Conservation (phyloP, 2,888 invertebrate species). For the Melanostoma scalare region DNA sequence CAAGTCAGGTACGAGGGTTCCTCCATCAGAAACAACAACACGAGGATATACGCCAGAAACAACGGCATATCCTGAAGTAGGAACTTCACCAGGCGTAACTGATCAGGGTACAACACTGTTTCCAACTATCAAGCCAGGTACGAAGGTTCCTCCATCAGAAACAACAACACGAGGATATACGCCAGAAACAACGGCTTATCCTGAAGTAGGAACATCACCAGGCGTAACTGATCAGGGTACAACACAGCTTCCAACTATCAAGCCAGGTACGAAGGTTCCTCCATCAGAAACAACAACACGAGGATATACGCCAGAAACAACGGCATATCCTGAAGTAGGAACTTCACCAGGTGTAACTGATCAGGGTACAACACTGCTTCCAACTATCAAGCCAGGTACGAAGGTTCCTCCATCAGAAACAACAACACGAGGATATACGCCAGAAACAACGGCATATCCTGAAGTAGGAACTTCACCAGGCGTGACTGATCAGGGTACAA, state of each 20-base stretch:
- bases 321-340: too few species aligned
- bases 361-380: too few species aligned
- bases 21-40: background rate
- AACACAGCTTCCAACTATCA: too few species aligned
- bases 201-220: background rate
- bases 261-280: too few species aligned
- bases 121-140: background rate
- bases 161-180: background rate
- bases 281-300: too few species aligned
- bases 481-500: too few species aligned
- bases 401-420: too few species aligned
- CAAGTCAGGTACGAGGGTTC: background rate
- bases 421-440: background rate
- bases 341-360: too few species aligned
- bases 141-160: background rate
- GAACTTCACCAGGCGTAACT: slow-evolving; percentile 1
- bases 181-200: background rate
- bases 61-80: background rate
- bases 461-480: background rate
- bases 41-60: background rate
- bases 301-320: too few species aligned
- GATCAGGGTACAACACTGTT: background rate
- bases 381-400: too few species aligned
- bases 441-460: background rate
- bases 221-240: too few species aligned